Base-by-base conservation (phyloP, 92 coral and sea anemone genomes). In the Phenganax stokvisi region DNA sequence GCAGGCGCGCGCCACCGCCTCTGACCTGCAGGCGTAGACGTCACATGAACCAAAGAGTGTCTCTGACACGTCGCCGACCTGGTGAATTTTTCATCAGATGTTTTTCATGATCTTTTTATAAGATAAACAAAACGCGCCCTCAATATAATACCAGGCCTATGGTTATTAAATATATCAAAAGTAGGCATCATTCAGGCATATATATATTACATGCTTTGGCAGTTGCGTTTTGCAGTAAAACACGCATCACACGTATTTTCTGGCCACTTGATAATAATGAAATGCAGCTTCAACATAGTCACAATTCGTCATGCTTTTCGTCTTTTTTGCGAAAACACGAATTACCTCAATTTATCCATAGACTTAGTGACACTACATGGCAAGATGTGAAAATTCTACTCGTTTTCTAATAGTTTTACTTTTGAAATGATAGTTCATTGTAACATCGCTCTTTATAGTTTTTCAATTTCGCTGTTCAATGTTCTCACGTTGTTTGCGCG, bases 11-110 rank as follows among this genome's bases (percentile, higher is more conserved):
- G 80, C 66, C 13, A 56, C 11, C 44, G 57, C 3, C 17, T 54
- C 2, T 15, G 54, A 59, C 9, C 73, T 6, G 73, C 47, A 53
- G 73, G 73, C 73, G 73, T 68, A 5, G 2, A 68, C 53, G 54
- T 37, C 53, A 30, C 73, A 8, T 51, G 12, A 53, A 13, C 53
- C 63, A 54, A 44, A 2, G 52, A 29, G 44, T 56, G 81, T 57
- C 67, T 28, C 64, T 75, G 25, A 54, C 51, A 59, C 81, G 59
- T 69, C 25, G 60, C 37, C n/a, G 7, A 59, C 30, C 81, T 57
- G n/a, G 56, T 57, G 70, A 59, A 76, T 76, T 76, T 76, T 76
- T 76, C 70, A 76, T 76, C 81, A 59, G 69, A 29, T 76, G 28
- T 29, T 2, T 12, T 11, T 31, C 25, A 61, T 12, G 51, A 57